phyloP scores from a whole-genome alignment of 2,797 vertebrate species.

The Crypturellus tataupa region DNA sequence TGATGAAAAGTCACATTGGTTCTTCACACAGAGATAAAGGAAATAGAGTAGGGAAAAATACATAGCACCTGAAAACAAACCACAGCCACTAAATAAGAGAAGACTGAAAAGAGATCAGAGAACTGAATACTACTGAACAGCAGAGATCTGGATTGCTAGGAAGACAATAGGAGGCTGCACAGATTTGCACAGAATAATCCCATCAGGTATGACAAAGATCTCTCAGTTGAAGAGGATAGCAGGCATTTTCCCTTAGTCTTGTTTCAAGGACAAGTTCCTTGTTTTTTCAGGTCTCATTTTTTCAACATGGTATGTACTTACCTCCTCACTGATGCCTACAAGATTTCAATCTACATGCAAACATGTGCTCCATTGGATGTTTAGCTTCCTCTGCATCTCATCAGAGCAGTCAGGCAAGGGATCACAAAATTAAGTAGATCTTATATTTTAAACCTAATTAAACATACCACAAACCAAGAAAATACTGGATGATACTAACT shows the following conservation, averaged over 20 bases:
- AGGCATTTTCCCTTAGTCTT: background rate
- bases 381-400: background rate
- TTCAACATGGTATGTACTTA: background rate
- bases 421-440: background rate
- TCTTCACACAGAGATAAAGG: background rate
- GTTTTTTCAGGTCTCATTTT: background rate
- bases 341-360: background rate
- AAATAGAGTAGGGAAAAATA: background rate
- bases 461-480: background rate
- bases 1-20: rapidly evolving
- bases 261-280: background rate
- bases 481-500: background rate
- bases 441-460: background rate
- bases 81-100: background rate
- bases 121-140: background rate
- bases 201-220: background rate
- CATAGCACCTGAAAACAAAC: background rate
- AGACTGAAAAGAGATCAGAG: background rate
- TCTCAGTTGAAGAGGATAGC: background rate
- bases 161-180: background rate
- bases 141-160: background rate
- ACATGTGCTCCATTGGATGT: background rate
- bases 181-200: background rate
- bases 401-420: background rate
- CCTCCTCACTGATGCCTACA: background rate